Conservation (phyloP, 2,797 vertebrate genomes). For the Epinephelus malabaricus region DNA sequence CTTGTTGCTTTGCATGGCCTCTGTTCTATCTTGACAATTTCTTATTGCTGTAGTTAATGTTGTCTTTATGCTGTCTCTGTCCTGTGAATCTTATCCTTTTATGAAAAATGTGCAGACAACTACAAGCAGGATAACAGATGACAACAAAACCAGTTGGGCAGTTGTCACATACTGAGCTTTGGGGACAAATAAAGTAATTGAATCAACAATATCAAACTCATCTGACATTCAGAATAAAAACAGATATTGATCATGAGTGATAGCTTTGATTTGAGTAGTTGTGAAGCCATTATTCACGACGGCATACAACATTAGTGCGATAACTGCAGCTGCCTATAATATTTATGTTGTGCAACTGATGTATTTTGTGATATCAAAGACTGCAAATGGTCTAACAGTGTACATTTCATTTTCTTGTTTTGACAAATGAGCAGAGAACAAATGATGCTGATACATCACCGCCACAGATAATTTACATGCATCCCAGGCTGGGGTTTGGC, state of each 20-base stretch:
- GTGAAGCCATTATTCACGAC: not conserved
- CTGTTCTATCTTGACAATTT: too few species aligned
- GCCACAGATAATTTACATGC: not conserved
- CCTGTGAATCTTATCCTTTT: too few species aligned
- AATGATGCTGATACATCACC: not conserved
- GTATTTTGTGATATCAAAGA: not conserved
- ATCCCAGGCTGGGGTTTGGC: not conserved
- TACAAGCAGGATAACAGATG: not conserved
- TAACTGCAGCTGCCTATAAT: not conserved
- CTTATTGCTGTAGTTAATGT: too few species aligned
- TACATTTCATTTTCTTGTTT: not conserved
- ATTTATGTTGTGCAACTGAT: not conserved
- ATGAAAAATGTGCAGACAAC: not conserved
- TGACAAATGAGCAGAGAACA: not conserved
- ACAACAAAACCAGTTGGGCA: not conserved
- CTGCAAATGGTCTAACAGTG: not conserved
- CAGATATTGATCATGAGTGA: not conserved
- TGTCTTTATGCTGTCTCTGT: too few species aligned
- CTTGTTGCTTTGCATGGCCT: too few species aligned
- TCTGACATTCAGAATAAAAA: not conserved
- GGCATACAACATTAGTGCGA: not conserved
- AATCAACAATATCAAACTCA: constrained; percentile 3
- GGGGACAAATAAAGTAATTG: not conserved
- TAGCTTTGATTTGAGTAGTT: not conserved
- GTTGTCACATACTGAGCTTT: not conserved